phyloP scores from a whole-genome alignment of 2,113 vertebrate genomes.

The Tautogolabrus adspersus region DNA sequence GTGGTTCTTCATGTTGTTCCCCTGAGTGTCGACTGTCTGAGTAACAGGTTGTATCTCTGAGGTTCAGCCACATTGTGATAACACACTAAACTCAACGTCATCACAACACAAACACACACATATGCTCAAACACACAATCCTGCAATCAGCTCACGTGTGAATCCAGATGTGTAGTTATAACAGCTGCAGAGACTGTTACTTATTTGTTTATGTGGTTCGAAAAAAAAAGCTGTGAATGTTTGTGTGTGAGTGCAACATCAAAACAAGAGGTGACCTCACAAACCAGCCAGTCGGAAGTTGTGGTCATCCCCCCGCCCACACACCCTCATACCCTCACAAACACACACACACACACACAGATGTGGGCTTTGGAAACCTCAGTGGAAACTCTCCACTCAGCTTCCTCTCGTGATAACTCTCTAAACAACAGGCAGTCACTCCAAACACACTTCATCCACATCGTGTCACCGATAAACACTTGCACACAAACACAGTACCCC shows the following conservation, averaged over 20 bases:
- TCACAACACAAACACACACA: background rate
- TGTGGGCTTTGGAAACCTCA: background rate
- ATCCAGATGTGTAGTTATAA: too few relatives aligned
- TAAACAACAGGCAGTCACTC: slow-evolving; percentile 9
- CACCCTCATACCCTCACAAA: background rate
- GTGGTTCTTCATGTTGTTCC: background rate
- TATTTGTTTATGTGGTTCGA: background rate
- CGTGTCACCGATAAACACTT: slow-evolving; percentile 1
- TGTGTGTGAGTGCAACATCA: background rate
- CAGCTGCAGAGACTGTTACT: background rate
- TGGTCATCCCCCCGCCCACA: background rate
- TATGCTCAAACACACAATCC: background rate
- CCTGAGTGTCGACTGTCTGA: slow-evolving; percentile 1
- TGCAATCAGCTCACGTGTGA: too few relatives aligned
- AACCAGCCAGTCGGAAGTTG: background rate
- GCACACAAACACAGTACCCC: background rate
- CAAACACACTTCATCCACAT: slow-evolving; percentile 6
- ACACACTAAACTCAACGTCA: slow-evolving; percentile 2
- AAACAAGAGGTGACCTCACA: background rate
- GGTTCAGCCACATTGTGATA: slow-evolving; percentile 29
- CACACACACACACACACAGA: slow-evolving; percentile 9
- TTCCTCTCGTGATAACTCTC: background rate
- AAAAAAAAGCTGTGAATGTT: background rate
- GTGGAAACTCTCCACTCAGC: slow-evolving; percentile 42
- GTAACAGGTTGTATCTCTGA: slow-evolving; percentile 21